Percentiles rank a stretch among this genome's conserved stretches.
Evolutionary conservation across 2,113 vertebrate species (phyloP).

Genomic region (Plestiodon gilberti): DNA sequence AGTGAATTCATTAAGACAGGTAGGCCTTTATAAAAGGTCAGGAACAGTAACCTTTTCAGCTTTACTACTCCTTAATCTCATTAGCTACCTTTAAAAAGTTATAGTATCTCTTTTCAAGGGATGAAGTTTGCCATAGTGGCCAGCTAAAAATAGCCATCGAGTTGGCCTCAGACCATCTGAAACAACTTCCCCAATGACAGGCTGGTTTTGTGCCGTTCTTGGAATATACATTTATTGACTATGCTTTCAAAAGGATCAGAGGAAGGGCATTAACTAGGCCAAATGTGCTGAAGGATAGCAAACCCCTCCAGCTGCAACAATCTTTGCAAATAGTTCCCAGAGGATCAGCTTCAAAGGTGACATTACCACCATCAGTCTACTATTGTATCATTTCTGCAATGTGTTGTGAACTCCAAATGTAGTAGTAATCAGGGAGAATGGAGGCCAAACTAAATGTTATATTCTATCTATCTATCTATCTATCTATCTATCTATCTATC

Average conservation of each 20-base stretch:
- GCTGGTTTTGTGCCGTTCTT: slow-evolving; percentile 25
- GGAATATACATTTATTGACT: slow-evolving; percentile 36
- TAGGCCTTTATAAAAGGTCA: slow-evolving; percentile 30
- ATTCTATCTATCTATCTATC: too few species aligned
- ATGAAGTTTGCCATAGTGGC: slow-evolving; percentile 19
- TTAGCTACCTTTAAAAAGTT: slow-evolving; percentile 46
- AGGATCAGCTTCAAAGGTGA: slow-evolving; percentile 3
- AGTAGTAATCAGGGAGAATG: neutral
- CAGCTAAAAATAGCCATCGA: slow-evolving; percentile 30
- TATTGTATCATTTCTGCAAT: neutral
- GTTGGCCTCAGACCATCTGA: slow-evolving; percentile 14
- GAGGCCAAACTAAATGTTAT: neutral
- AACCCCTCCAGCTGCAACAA: neutral
- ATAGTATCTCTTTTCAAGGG: slow-evolving; percentile 20
- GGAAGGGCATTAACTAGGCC: slow-evolving; percentile 32
- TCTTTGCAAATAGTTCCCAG: slow-evolving; percentile 27
- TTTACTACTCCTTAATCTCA: slow-evolving; percentile 47
- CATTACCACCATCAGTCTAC: neutral
- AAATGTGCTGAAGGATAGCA: slow-evolving; percentile 8
- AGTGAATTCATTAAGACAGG: slow-evolving; percentile 40
- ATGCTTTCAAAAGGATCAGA: slow-evolving; percentile 9
- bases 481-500: too few species aligned
- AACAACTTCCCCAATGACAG: slow-evolving; percentile 30
- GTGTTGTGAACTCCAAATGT: neutral
- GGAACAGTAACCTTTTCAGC: slow-evolving; percentile 44